Conservation (phyloP, 2,797 vertebrate genomes). For the Siniperca undulata region DNA sequence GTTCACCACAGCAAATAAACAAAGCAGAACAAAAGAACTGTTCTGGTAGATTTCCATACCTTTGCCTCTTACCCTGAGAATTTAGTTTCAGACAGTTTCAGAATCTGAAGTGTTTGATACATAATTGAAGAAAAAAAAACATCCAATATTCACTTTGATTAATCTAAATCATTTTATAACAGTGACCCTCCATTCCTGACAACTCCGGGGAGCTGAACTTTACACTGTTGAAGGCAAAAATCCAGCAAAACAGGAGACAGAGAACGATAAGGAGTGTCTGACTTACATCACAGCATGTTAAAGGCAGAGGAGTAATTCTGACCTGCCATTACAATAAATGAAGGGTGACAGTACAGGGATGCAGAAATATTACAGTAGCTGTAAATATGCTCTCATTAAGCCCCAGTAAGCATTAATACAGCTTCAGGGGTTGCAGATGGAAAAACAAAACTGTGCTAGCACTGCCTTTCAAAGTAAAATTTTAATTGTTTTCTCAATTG, state of each 20-base stretch:
- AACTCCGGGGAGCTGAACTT: background rate
- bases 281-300: constrained; percentile 13
- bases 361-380: constrained; percentile 50
- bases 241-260: background rate
- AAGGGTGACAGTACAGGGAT: constrained; percentile 48
- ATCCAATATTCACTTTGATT: background rate
- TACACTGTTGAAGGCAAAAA: background rate
- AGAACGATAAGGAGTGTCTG: background rate
- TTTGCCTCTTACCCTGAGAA: background rate
- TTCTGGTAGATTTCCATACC: background rate
- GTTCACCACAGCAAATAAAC: background rate
- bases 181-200: background rate
- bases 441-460: background rate
- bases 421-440: constrained; percentile 42
- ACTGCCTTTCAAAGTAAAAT: background rate
- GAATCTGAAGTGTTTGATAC: background rate
- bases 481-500: background rate
- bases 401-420: constrained; percentile 50
- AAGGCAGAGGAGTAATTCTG: constrained; percentile 27
- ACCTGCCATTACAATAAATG: constrained; percentile 44
- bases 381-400: constrained; percentile 65
- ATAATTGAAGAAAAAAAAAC: background rate
- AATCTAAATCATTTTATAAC: constrained; percentile 11
- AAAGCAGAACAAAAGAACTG: no score
- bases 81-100: background rate